A percentile compares a stretch with the other conserved stretches of the same genome.
phyloP scores from a whole-genome alignment of 2,113 vertebrate genomes.

The Notothenia rossii region DNA sequence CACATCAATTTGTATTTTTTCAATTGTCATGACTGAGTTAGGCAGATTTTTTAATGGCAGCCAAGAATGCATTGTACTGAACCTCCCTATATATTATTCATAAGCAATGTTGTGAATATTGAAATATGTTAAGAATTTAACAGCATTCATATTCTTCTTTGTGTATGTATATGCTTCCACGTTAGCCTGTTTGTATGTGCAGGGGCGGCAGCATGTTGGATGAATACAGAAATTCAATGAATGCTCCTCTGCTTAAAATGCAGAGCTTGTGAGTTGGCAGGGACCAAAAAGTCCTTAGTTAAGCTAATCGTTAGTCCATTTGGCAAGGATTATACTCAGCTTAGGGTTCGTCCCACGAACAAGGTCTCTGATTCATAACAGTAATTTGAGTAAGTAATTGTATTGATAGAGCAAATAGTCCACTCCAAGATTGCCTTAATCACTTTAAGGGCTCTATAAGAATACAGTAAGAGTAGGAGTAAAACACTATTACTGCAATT shows the following conservation, averaged over 20 bases:
- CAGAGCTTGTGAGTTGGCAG: conserved; percentile 73
- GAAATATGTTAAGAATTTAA: not conserved
- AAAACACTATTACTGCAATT: conserved; percentile 72
- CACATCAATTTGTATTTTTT: conserved; percentile 11
- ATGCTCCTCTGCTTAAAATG: conserved; percentile 74
- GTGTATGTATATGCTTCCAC: conserved; percentile 17
- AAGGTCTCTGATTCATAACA: conserved; percentile 79
- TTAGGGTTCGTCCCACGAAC: conserved; percentile 69
- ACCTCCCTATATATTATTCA: conserved; percentile 14
- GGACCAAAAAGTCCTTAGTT: conserved; percentile 75
- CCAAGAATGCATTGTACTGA: not conserved
- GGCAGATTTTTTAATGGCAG: conserved; percentile 20
- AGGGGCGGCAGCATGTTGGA: conserved; percentile 49
- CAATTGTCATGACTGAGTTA: conserved; percentile 21
- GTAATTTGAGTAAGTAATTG: conserved; percentile 70
- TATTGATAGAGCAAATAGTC: conserved; percentile 73
- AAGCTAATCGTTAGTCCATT: conserved; percentile 80
- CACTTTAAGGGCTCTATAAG: conserved; percentile 56
- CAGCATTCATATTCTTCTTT: conserved; percentile 19
- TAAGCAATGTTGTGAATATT: conserved; percentile 1
- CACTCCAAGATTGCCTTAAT: conserved; percentile 70
- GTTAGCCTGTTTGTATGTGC: conserved; percentile 39
- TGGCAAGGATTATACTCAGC: conserved; percentile 77
- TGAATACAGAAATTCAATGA: conserved; percentile 76
- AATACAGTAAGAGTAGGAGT: conserved; percentile 63